phyloP scores from a whole-genome alignment of 2,113 vertebrate species.

The rat (Rattus norvegicus) region DNA sequence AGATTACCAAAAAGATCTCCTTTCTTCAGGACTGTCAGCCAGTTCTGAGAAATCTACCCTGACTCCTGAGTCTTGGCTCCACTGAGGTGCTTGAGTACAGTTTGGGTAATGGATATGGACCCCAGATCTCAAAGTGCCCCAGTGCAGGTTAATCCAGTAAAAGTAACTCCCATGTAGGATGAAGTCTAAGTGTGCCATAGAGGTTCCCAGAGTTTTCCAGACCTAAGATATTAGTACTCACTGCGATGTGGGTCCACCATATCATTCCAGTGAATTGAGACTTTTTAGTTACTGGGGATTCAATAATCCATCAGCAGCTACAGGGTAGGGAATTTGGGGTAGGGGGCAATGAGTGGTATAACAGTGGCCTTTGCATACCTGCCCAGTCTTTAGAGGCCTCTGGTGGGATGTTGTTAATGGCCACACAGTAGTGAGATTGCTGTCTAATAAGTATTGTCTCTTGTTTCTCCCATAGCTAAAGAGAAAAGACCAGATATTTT shows the following conservation, averaged over 20 bases:
- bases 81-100: not conserved
- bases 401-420: not conserved
- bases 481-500: not conserved
- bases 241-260: not conserved
- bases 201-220: not conserved
- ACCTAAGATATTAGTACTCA: not conserved
- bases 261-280: not conserved
- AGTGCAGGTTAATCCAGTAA: not conserved
- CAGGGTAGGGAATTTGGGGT: not conserved
- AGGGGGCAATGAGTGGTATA: not conserved
- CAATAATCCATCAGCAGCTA: not conserved
- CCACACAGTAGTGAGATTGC: not conserved
- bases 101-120: not conserved
- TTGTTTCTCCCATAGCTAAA: not conserved
- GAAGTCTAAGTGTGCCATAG: not conserved
- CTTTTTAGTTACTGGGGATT: not conserved
- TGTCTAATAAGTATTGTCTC: not conserved
- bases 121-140: not conserved
- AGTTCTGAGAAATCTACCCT: not conserved
- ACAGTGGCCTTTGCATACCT: not conserved
- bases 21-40: not conserved
- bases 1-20: not conserved
- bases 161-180: not conserved
- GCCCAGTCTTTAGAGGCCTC: not conserved
- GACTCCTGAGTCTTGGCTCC: not conserved